Evolutionary conservation across 2,797 vertebrate species (phyloP).

Genomic region (Nyctibius grandis): DNA sequence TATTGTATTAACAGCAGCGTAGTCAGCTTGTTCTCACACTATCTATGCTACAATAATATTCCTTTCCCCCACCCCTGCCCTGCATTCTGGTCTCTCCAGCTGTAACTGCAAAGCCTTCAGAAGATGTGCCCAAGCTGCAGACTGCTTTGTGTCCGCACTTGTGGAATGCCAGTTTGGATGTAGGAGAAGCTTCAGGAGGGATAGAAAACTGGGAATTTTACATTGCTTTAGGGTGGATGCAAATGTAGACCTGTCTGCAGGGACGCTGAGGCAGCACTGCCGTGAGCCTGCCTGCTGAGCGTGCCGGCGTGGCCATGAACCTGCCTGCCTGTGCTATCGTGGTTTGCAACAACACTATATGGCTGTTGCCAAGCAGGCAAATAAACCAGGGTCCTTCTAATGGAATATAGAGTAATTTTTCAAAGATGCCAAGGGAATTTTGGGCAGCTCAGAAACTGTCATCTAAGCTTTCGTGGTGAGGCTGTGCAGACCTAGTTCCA

Average conservation of each 20-base stretch:
- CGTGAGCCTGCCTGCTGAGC: background rate
- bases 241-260: background rate
- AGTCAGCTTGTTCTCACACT: background rate
- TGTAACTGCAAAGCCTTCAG: background rate
- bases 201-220: background rate
- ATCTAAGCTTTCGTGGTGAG: fast-evolving
- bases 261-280: background rate
- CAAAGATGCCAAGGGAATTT: background rate
- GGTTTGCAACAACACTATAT: background rate
- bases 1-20: background rate
- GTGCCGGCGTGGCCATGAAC: background rate
- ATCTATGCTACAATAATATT: background rate
- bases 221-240: background rate
- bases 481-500: background rate
- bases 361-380: background rate
- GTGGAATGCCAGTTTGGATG: background rate
- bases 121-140: no score
- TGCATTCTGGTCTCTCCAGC: background rate
- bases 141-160: background rate
- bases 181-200: background rate
- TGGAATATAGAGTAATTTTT: background rate
- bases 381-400: background rate
- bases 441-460: background rate
- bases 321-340: background rate
- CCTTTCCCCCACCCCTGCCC: no score